Conservation (phyloP, 2,113 vertebrate species). For the Engraulis encrasicolus region DNA sequence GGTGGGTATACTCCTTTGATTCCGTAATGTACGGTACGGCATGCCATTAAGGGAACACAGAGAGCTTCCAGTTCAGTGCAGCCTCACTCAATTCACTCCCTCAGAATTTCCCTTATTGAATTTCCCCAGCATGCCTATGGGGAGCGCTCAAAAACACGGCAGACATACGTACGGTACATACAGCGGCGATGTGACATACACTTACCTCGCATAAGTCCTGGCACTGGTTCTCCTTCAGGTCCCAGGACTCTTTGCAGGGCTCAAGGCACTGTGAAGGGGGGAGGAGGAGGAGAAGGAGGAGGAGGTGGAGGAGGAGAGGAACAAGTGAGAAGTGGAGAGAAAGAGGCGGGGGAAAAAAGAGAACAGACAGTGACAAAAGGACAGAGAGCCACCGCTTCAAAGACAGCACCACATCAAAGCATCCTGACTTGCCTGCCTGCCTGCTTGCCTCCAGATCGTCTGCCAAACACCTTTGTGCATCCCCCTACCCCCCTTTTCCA, state of each 20-base stretch:
- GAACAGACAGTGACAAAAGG: constrained; percentile 6
- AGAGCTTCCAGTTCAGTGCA: constrained; percentile 63
- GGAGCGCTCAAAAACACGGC: constrained; percentile 50
- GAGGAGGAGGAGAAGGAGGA: constrained; percentile 10
- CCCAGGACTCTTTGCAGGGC: constrained; percentile 94
- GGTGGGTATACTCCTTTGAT: constrained; percentile 60
- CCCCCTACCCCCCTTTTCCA: constrained; percentile 33
- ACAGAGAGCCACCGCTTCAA: constrained; percentile 67
- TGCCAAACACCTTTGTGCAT: constrained; percentile 50
- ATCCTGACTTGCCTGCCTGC: no score
- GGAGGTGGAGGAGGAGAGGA: background rate
- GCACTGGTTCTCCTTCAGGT: constrained; percentile 88
- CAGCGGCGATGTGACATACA: constrained; percentile 80
- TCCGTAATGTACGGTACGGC: constrained; percentile 45
- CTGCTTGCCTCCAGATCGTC: constrained; percentile 44
- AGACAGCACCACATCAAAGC: constrained; percentile 67
- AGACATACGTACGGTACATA: no score
- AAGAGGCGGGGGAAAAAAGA: constrained; percentile 22
- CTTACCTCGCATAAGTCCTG: constrained; percentile 95
- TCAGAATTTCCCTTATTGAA: constrained; percentile 62
- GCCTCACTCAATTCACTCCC: no score
- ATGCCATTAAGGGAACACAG: constrained; percentile 47
- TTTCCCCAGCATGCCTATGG: constrained; percentile 53
- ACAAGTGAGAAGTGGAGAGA: background rate
- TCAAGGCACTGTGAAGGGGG: constrained; percentile 88